Conservation (phyloP, 2,797 vertebrate genomes). For the Synaphobranchus kaupii region DNA sequence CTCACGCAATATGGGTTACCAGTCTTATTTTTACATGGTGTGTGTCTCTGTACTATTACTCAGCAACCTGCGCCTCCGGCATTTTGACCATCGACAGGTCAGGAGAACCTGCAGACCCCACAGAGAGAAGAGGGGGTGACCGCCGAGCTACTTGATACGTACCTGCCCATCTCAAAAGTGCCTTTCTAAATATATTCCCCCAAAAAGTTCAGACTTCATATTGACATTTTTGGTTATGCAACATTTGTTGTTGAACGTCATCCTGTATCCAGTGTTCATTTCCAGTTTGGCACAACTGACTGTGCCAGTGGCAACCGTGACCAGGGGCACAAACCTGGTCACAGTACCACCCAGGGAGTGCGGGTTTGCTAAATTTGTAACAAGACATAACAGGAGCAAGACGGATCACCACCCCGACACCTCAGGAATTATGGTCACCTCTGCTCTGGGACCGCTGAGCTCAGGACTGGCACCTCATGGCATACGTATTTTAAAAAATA, state of each 20-base stretch:
- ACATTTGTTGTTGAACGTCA: background rate
- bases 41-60: background rate
- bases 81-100: background rate
- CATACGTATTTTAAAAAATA: too few relatives aligned
- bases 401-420: too few relatives aligned
- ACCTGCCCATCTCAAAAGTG: background rate
- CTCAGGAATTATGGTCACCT: too few relatives aligned
- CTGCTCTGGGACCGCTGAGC: too few relatives aligned
- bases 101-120: background rate
- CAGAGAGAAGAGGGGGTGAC: background rate
- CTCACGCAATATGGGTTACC: background rate
- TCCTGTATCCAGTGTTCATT: background rate
- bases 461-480: too few relatives aligned
- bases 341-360: background rate
- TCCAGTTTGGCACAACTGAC: background rate
- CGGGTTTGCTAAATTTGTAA: background rate
- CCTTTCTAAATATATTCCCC: background rate
- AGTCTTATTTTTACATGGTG: background rate
- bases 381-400: too few relatives aligned
- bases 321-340: background rate
- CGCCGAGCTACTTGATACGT: background rate
- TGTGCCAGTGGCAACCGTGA: too few relatives aligned
- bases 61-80: background rate
- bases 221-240: background rate
- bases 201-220: background rate